These are phyloP conservation scores for Beris morrisii DNA, from an alignment of 2,888 invertebrate species.

Conservation along the genomic window DNA sequence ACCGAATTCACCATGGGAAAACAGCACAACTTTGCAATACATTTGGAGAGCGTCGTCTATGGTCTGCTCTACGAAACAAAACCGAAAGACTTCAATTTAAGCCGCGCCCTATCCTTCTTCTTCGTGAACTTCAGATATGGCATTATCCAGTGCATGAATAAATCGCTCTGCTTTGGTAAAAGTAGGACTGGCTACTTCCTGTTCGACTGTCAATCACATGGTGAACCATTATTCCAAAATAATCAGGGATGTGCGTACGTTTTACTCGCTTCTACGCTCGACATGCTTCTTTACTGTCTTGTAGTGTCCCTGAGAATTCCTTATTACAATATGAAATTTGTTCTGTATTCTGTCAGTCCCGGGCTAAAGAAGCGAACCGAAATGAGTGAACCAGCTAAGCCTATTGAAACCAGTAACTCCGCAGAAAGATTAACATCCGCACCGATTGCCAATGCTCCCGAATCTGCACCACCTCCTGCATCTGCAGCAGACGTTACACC, in stretches of 20 bases:
- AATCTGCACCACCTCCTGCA: not conserved
- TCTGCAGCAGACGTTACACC: not conserved
- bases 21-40: constrained; percentile 59
- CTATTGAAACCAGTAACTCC: not conserved
- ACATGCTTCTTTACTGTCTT: constrained; percentile 65
- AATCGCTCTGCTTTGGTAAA: constrained; percentile 61
- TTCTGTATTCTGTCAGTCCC: constrained; percentile 50
- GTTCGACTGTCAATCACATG: constrained; percentile 67
- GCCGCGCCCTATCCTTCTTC: constrained; percentile 64
- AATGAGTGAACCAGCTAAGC: not conserved
- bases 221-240: constrained; percentile 64
- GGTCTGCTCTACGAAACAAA: constrained; percentile 65
- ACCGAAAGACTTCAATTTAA: constrained; percentile 64
- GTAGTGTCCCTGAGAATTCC: constrained; percentile 63
- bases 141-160: constrained; percentile 60
- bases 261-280: constrained; percentile 62
- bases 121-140: constrained; percentile 62
- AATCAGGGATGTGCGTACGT: constrained; percentile 64
- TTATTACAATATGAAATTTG: constrained; percentile 61
- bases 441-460: not conserved
- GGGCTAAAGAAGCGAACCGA: not conserved
- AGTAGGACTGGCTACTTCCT: constrained; percentile 64
- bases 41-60: constrained; percentile 61
- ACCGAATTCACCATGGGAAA: constrained; percentile 61
- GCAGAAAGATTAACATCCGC: not conserved